These are phyloP conservation scores for Aproaerema taeniolella DNA, from an alignment of 2,888 invertebrate species.

Conservation along the genomic window DNA sequence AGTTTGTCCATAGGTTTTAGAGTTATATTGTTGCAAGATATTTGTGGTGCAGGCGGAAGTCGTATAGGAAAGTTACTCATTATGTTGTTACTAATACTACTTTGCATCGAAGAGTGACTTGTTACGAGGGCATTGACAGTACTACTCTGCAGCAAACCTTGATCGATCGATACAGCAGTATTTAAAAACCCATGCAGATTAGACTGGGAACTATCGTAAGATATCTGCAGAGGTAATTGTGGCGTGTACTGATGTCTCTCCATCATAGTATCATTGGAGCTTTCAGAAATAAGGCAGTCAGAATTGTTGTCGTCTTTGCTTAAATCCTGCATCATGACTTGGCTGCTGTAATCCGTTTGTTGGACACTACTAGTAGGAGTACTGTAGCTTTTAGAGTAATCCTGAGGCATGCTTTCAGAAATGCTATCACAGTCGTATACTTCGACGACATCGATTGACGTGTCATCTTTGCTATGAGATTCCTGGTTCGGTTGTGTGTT, in stretches of 20 bases:
- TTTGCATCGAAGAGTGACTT: conserved; percentile 45
- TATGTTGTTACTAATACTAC: conserved; percentile 50
- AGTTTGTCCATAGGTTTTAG: conserved; percentile 60
- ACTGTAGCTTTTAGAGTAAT: conserved; percentile 52
- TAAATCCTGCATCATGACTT: conserved; percentile 48
- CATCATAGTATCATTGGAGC: conserved; percentile 48
- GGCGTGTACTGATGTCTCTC: conserved; percentile 50
- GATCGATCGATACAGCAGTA: conserved; percentile 50
- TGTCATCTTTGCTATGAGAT: conserved; percentile 40
- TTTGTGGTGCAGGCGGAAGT: conserved; percentile 46
- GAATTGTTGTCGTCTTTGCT: conserved; percentile 63
- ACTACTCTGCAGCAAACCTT: conserved; percentile 45
- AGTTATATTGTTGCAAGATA: conserved; percentile 56
- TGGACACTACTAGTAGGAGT: conserved; percentile 36
- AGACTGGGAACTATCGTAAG: conserved; percentile 44
- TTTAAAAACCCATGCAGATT: conserved; percentile 55
- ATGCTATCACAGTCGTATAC: conserved; percentile 65
- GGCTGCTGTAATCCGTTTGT: conserved; percentile 37
- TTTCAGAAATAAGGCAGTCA: conserved; percentile 58
- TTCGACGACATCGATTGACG: conserved; percentile 56
- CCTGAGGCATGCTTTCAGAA: conserved; percentile 50
- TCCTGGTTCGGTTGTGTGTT: conserved; percentile 28
- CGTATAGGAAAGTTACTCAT: conserved; percentile 66
- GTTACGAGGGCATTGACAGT: conserved; percentile 47
- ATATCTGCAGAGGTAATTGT: conserved; percentile 44